These are phyloP conservation scores for Sinocyclocheilus rhinocerous DNA, from an alignment of 2,113 vertebrate species.

Conservation along the genomic window DNA sequence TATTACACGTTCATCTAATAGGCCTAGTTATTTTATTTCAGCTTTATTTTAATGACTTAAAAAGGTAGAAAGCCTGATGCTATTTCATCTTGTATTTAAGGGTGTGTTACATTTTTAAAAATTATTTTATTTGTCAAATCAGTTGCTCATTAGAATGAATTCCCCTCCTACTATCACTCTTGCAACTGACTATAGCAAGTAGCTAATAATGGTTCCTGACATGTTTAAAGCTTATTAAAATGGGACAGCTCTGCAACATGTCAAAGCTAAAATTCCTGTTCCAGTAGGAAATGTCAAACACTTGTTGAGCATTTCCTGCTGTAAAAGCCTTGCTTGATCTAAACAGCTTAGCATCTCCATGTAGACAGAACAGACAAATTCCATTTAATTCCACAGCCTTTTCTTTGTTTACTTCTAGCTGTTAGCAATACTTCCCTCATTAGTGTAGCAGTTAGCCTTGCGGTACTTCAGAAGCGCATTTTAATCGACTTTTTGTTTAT, in stretches of 20 bases:
- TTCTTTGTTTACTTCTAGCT: not conserved
- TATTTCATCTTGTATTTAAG: not conserved
- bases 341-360: not conserved
- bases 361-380: not conserved
- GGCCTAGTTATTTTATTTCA: too few species aligned
- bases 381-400: constrained; percentile 3
- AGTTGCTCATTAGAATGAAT: not conserved
- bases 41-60: too few species aligned
- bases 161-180: not conserved
- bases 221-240: not conserved
- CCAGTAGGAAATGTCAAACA: not conserved
- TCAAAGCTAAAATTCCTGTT: not conserved
- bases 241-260: not conserved
- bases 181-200: not conserved
- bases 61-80: too few species aligned
- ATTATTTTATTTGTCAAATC: not conserved
- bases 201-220: not conserved
- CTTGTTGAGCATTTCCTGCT: not conserved
- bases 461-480: not conserved
- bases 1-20: too few species aligned
- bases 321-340: not conserved
- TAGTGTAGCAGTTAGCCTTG: not conserved
- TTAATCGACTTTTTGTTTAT: constrained; percentile 2
- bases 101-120: not conserved
- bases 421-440: not conserved